A percentile compares a stretch with the other conserved stretches of the same genome.
phyloP scores from a whole-genome alignment of 2,113 vertebrate genomes.

The Pachycephala philippinensis region DNA sequence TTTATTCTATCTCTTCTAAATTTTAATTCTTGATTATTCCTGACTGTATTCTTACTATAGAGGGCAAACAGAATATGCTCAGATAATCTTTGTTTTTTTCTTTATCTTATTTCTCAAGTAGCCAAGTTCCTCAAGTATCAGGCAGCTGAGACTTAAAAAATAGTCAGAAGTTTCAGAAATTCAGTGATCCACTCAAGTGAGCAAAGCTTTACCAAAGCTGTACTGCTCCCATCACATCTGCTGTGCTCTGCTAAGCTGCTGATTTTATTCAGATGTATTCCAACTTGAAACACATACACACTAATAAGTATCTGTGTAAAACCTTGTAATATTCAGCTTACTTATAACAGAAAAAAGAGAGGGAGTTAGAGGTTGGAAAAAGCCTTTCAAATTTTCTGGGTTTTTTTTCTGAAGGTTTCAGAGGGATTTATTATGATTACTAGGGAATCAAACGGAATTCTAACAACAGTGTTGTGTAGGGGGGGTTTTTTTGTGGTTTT shows the following conservation, averaged over 20 bases:
- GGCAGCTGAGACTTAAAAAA: neutral
- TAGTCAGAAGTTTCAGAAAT: slow-evolving; percentile 28
- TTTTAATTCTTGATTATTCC: neutral
- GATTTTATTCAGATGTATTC: slow-evolving; percentile 22
- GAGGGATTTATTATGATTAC: neutral
- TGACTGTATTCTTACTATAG: neutral
- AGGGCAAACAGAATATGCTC: neutral
- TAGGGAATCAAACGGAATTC: slow-evolving; percentile 1
- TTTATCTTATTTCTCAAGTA: neutral
- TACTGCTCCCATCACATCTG: neutral
- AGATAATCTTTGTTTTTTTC: neutral
- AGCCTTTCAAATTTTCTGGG: neutral
- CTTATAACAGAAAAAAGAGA: neutral
- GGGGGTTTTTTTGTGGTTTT: neutral
- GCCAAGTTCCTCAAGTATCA: neutral
- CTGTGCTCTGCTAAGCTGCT: neutral
- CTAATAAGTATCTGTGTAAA: neutral
- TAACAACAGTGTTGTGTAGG: neutral
- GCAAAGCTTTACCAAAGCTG: slow-evolving; percentile 16
- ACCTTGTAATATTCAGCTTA: neutral
- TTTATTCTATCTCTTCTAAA: neutral
- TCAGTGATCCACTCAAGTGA: slow-evolving; percentile 30
- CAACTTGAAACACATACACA: slow-evolving; percentile 1
- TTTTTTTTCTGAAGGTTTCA: neutral
- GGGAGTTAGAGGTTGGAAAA: neutral